Conservation (phyloP, 2,888 invertebrate genomes). For the Melinaea marsaeus region DNA sequence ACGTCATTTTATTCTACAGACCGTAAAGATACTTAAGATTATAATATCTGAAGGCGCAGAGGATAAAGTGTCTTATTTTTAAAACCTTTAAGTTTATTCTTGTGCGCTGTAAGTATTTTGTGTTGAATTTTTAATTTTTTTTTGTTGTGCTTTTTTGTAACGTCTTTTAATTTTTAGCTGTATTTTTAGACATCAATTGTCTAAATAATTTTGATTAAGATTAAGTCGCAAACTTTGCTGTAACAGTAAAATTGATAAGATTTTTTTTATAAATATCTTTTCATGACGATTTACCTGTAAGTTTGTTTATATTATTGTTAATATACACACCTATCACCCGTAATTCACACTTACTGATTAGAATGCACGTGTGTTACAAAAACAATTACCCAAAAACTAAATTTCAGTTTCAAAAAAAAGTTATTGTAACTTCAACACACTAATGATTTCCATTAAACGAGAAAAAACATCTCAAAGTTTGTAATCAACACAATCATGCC, state of each 20-base stretch:
- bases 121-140: background rate
- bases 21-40: slow-evolving; percentile 51
- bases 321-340: no score
- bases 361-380: no score
- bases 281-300: slow-evolving; percentile 13
- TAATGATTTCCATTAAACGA: background rate
- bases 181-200: no score
- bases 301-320: no score
- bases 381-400: no score
- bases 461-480: slow-evolving; percentile 5
- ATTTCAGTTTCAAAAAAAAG: no score
- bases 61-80: slow-evolving; percentile 7
- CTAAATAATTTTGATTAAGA: no score
- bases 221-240: no score
- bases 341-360: no score
- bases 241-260: no score
- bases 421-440: no score
- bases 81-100: background rate
- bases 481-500: slow-evolving; percentile 17
- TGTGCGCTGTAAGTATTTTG: background rate
- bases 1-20: slow-evolving; percentile 44
- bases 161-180: background rate
- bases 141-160: background rate
- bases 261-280: slow-evolving; percentile 7
- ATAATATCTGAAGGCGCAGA: slow-evolving; percentile 42